Conservation (phyloP, 2,888 invertebrate genomes). For the Acanthosepion esculentum region DNA sequence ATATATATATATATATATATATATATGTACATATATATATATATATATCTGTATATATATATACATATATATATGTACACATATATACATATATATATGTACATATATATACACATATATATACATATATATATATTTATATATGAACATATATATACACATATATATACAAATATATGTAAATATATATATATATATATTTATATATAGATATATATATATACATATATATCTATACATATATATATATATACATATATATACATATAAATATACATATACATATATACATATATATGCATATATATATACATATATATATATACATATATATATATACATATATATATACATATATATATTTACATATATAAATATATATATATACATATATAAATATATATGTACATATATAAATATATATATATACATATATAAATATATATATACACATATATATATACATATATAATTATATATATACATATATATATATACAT, state of each 20-base stretch:
- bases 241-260: too few species aligned
- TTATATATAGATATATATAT: too few species aligned
- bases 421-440: too few species aligned
- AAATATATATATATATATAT: neutral
- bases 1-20: neutral
- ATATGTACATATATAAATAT: too few species aligned
- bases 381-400: neutral
- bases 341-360: neutral
- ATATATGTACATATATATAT: neutral
- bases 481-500: too few species aligned
- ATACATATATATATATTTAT: neutral
- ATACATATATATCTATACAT: too few species aligned
- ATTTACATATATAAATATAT: too few species aligned
- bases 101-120: neutral
- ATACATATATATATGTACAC: neutral
- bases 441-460: too few species aligned
- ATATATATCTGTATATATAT: neutral
- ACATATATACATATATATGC: neutral
- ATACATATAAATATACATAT: too few species aligned
- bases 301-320: neutral
- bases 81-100: neutral
- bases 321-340: neutral
- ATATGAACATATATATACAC: neutral
- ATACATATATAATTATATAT: too few species aligned
- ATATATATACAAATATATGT: neutral